Conservation (phyloP, 2,888 invertebrate species). For the Pristionchus japonicus region DNA sequence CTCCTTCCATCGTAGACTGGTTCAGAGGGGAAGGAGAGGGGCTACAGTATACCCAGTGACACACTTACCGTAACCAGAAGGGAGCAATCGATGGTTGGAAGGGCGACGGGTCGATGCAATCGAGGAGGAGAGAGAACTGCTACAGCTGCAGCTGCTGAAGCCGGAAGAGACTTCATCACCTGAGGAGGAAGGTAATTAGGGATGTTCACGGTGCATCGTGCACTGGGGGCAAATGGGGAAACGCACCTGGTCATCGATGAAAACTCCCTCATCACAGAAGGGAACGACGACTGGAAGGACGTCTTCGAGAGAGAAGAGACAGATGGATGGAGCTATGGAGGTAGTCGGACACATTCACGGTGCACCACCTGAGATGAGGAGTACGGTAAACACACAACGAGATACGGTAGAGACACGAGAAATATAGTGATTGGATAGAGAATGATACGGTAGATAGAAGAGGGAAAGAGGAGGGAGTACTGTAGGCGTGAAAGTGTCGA, state of each 20-base stretch:
- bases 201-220: not conserved
- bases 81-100: constrained; percentile 7
- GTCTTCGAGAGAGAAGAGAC: constrained; percentile 57
- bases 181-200: not conserved
- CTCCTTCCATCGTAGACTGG: not conserved
- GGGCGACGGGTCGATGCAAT: not conserved
- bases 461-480: not conserved
- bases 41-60: not conserved
- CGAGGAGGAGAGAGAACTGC: not conserved
- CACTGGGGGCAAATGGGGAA: not conserved
- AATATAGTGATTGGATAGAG: not conserved
- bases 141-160: not conserved
- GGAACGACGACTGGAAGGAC: constrained; percentile 52
- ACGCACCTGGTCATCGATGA: constrained; percentile 49
- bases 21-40: not conserved
- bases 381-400: not conserved
- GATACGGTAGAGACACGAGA: not conserved
- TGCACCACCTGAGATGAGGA: not conserved
- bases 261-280: constrained; percentile 54
- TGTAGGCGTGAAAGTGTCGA: not conserved
- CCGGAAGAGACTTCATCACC: not conserved
- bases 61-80: constrained; percentile 20
- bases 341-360: constrained; percentile 49
- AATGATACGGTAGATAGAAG: not conserved
- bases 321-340: constrained; percentile 52